Base-by-base conservation (phyloP, 2,113 vertebrate genomes). In the Cichladusa arquata region DNA sequence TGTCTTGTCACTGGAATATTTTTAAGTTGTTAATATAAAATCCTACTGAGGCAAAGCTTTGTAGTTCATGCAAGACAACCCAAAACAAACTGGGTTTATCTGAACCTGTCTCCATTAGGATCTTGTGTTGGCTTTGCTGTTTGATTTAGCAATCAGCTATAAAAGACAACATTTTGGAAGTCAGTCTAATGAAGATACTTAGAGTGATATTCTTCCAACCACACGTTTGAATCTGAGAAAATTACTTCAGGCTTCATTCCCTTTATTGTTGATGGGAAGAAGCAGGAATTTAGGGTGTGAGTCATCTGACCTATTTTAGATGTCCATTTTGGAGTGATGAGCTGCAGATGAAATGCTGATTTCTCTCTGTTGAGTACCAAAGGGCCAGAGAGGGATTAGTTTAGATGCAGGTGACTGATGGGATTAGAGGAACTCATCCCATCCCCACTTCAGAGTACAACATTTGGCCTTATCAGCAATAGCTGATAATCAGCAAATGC, bases 271-370 rank as follows among this genome's bases (percentile, higher is more conserved):
- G 64, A 36, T 67, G 85, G 36, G 81, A 85, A 92, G 65, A 94
- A 92, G 40, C 44, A 89, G 47, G 38, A 86, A 58, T 84, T 92
- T 38, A 77, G 54, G 44, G 36, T 28, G 40, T 95, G 95, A 96
- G 48, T 95, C 93, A 91, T 94, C 69, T 91, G 93, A 81, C 85
- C 90, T 93, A 79, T 79, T 96, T 96, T 61, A 61, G 71, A 65
- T 90, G 71, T 92, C 71, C 58, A 23, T 86, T 93, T 93, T 65
- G 70, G 78, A 91, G 87, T 90, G 93, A 81, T 93, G 92, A 91
- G 51, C 79, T 96, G 61, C 90, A 93, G 96, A 87, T 87, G 87
- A 91, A 91, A 90, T 45, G 19, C 70, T 76, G 48, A 87, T 48
- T 91, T 48, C 89, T 84, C 42, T 78, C 28, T 5, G 0, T 5